These are phyloP conservation scores for Progne subis DNA, from an alignment of 2,113 vertebrate genomes.

Conservation along the genomic window DNA sequence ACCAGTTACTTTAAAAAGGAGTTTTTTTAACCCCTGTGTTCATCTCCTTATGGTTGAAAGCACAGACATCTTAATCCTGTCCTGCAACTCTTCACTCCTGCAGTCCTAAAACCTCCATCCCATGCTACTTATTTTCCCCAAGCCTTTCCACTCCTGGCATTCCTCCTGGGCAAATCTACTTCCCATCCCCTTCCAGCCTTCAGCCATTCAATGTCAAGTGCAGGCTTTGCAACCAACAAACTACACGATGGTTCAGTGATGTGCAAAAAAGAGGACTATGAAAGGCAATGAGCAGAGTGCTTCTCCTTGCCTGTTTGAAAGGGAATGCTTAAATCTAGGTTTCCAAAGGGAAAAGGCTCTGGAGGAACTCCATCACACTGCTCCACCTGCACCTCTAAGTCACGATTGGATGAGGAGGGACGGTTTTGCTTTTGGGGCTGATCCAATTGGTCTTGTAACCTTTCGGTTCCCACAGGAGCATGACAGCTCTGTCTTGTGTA, in stretches of 20 bases:
- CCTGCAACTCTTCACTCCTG: neutral
- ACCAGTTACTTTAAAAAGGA: neutral
- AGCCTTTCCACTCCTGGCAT: neutral
- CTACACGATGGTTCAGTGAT: neutral
- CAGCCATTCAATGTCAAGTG: neutral
- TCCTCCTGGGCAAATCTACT: neutral
- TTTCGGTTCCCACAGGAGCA: conserved; percentile 14
- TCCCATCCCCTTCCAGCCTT: neutral
- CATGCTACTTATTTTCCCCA: neutral
- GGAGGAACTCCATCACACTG: neutral
- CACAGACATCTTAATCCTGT: neutral
- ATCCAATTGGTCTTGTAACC: conserved; percentile 22
- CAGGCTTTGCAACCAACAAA: neutral
- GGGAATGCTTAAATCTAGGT: neutral
- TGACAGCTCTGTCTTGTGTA: conserved; percentile 31
- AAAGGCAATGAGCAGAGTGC: neutral
- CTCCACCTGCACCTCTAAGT: neutral
- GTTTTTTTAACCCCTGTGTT: neutral
- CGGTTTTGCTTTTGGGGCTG: neutral
- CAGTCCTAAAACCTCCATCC: neutral
- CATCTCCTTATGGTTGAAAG: neutral
- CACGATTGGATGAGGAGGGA: neutral
- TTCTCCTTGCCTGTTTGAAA: neutral
- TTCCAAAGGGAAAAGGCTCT: neutral
- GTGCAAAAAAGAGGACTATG: neutral